These are phyloP conservation scores for Hippocampus guttulatus DNA, from an alignment of 2,113 vertebrate genomes.

Conservation along the genomic window DNA sequence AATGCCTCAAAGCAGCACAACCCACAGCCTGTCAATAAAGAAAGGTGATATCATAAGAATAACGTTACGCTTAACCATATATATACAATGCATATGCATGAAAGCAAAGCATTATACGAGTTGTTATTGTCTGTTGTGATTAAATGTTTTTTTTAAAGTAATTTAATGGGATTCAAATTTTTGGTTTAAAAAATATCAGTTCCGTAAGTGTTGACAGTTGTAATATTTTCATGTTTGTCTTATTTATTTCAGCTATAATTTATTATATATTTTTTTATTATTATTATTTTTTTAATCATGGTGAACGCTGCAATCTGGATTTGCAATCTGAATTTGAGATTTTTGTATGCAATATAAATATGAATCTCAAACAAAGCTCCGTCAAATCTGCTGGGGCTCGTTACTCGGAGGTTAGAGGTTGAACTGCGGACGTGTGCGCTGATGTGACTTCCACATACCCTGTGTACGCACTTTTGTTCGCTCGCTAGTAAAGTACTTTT, in stretches of 20 bases:
- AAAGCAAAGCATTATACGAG: too few species aligned
- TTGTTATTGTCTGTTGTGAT: neutral
- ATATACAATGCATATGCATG: too few species aligned
- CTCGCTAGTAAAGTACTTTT: constrained; percentile 29
- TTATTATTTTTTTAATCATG: neutral
- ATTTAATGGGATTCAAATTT: neutral
- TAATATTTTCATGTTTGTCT: neutral
- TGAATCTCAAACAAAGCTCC: constrained; percentile 13
- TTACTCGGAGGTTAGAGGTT: constrained; percentile 20
- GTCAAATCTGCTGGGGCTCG: constrained; percentile 1
- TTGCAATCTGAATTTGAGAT: constrained; percentile 3
- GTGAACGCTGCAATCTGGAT: constrained; percentile 6
- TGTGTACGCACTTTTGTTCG: constrained; percentile 6
- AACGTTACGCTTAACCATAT: neutral
- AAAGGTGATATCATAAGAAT: neutral
- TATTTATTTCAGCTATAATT: neutral
- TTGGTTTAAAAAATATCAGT: neutral
- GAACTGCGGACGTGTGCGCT: constrained; percentile 6
- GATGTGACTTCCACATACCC: constrained; percentile 11
- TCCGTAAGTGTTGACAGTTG: neutral
- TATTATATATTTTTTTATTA: too few species aligned
- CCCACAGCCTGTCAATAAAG: neutral
- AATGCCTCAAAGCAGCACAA: neutral
- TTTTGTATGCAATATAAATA: neutral
- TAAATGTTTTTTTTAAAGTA: neutral